Evolutionary conservation across 2,113 vertebrate genomes (phyloP), one percentile per base, ranked within the genome.

Genomic region (Psittacus erithacus): DNA sequence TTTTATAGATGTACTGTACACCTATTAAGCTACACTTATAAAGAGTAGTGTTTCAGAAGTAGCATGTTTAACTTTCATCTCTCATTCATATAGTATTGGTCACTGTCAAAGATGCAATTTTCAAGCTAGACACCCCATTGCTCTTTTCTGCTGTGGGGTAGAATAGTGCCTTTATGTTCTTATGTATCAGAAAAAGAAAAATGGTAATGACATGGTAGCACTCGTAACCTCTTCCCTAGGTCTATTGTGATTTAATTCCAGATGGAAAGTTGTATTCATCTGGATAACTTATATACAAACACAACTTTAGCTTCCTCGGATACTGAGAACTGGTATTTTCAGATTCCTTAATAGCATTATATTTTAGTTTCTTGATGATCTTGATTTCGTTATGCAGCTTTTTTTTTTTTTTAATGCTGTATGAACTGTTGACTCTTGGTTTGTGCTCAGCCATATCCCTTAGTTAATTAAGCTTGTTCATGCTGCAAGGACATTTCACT

Each of bases 391-490:
- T 92, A 96, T 79, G 11, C 2, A 69, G 16, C 5, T n/a, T 15
- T 23, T 24, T 59, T 59, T 59, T 57, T n/a, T 46, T 84, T 85
- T 88, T 71, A 89, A 67, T 43, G 44, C 49, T 89, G 13, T 49
- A 35, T 90, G 70, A 79, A 74, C 88, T 88, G 38, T 91, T 97
- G 86, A 62, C 55, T 95, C 59, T 35, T 19, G 38, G 52, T 95
- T 96, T 94, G 83, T 82, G 78, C n/a, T 96, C 78, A 95, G 28
- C 53, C 38, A 83, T 82, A 90, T 90, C 73, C 60, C 77, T 90
- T 78, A 95, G 38, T 95, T 98, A 97, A 96, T 97, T 97, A 94
- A 92, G 59, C 89, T 96, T 97, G 68, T 94, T 97, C 86, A 35
- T 43, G 38, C 79, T 96, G 93, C 87, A 85, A 96, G 74, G 52